Base-by-base conservation (phyloP, 53 echinoderm and acorn worm genomes). In the Mesocentrotus franciscanus region DNA sequence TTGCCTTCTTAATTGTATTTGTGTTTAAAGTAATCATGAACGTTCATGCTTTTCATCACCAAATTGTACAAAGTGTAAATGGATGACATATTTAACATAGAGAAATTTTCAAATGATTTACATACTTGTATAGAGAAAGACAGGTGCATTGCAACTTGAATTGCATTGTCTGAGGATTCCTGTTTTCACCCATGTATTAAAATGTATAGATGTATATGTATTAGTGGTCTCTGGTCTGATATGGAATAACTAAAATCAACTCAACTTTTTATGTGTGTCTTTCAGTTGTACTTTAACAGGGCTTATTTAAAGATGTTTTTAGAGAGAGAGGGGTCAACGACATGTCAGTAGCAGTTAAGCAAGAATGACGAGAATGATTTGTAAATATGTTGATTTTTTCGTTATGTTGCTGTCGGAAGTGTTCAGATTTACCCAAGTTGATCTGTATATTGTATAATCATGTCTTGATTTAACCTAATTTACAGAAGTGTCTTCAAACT, bases 231-330 rank as follows among this genome's bases (percentile, higher is more conserved):
- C 22, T 27, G 61, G 27, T 90, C 59, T 59, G 13, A 42, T 55
- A 57, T 59, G 29, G 59, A 89, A 49, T 39, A 36, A 39, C 72
- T 27, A n/a, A 76, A 93, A 56, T 74, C 93, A 93, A 93, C 93
- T 93, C 93, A 78, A 26, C 60, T 26, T 92, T 42, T 93, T 93
- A 72, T 75, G 36, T 93, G 78, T 93, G 93, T 93, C 93, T 93
- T 93, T 93, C 93, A 93, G 93, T 93, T 93, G 76, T 78, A 78
- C 68, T 93, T 93, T 56, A 93, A 57, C 93, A 93, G 76, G 93
- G 78, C 93, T 76, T 93, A 93, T 93, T 93, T 78, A 93, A 93
- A 70, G 24, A 64, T 71, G 12, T 42, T n/a, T 85, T 55, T 60
- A 90, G 61, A 60, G 49, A 7, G 18, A 61, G 29, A 60, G 27